These are phyloP conservation scores for Drosophila sturtevanti DNA, from an alignment of 1,140 invertebrate genomes.

Conservation along the genomic window DNA sequence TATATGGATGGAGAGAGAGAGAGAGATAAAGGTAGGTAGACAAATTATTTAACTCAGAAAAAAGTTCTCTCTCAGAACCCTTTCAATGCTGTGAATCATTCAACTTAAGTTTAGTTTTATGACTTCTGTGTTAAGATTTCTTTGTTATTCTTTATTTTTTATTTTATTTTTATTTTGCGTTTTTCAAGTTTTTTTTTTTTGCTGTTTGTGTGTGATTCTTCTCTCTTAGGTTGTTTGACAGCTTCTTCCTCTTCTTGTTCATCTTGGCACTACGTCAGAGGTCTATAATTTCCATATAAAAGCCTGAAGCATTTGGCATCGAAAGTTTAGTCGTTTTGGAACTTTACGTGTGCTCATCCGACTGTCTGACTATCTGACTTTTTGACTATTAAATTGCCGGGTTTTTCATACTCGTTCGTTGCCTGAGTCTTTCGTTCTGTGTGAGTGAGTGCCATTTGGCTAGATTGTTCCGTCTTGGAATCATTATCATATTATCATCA, in stretches of 20 bases:
- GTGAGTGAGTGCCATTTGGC: constrained; percentile 2
- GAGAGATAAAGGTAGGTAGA: constrained; percentile 2
- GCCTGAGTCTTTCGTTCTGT: constrained; percentile 57
- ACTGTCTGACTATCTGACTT: not conserved
- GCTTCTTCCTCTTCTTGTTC: constrained; percentile 40
- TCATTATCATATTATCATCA: constrained; percentile 3
- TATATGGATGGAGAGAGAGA: not conserved
- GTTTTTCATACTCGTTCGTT: constrained; percentile 45
- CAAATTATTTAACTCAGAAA: not conserved
- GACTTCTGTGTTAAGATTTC: constrained; percentile 15
- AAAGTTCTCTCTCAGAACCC: not conserved
- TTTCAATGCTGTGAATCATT: constrained; percentile 28
- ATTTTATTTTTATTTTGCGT: too few relatives aligned
- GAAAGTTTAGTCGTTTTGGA: constrained; percentile 67
- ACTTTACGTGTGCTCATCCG: constrained; percentile 32
- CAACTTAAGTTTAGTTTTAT: constrained; percentile 33
- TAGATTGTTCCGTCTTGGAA: not conserved
- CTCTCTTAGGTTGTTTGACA: constrained; percentile 40
- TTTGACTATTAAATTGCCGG: constrained; percentile 28
- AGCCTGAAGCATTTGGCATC: constrained; percentile 35
- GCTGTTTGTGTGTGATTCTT: not conserved
- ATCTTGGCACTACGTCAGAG: constrained; percentile 62
- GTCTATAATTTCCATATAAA: constrained; percentile 73
- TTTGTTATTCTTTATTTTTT: constrained; percentile 13
- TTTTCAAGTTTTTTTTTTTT: not conserved